Evolutionary conservation across 2,797 vertebrate species (phyloP), one percentile per base, ranked within the genome.

Genomic region (Decapterus maruadsi): DNA sequence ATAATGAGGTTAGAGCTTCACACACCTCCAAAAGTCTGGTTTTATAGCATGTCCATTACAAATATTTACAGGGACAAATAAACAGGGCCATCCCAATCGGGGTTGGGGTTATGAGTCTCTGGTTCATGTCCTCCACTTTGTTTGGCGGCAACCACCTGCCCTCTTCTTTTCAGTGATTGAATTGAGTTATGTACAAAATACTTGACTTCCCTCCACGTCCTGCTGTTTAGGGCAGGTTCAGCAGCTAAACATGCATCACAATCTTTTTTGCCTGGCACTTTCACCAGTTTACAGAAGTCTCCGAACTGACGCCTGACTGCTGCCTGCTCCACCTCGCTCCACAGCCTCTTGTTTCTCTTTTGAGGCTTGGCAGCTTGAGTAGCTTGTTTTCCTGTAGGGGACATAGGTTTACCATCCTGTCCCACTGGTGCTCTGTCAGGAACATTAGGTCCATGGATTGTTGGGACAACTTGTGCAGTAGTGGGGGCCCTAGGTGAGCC

Each of bases 141-240:
- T 77, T 86, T 89, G 22, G 86, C 57, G 31, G 73, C 66, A 0
- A 87, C 80, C 6, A 60, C 68, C 7, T 78, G 78, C 8, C 89
- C 90, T 77, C 85, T 87, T 87, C 90, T 89, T 75, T 89, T 93
- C 55, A 91, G 72, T 0, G 94, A 91, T 85, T 93, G 92, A 73
- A 94, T 91, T 5, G 91, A 92, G 77, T 94, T 94, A 81, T 94
- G 93, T 59, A 93, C 93, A 87, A 83, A 94, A 75, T 94, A 94
- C 72, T 94, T 94, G 17, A 94, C 89, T 79, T 94, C 92, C 76
- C 89, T 86, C 93, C 93, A 94, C 1, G 91, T 91, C 76, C 93
- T 90, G 73, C 68, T 92, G 77, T 64, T 90, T 36, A 94, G 66
- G 10, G 73, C 92, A 40, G 92, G 93, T 68, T 94, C 94, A 4